These are phyloP conservation scores for Troides oblongomaculatus DNA, from an alignment of 2,888 invertebrate species.

Conservation along the genomic window DNA sequence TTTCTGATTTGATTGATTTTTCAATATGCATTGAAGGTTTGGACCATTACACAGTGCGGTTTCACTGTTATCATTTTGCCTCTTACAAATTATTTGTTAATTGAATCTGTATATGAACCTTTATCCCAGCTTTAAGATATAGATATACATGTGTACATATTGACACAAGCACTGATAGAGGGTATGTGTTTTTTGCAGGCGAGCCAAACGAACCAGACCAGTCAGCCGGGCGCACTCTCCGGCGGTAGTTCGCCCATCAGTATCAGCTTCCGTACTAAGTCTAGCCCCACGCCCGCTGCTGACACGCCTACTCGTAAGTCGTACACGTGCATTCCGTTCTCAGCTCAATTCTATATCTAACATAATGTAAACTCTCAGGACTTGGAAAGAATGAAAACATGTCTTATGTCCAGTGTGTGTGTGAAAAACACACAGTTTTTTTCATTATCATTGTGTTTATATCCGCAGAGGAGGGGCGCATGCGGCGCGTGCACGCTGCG, in stretches of 20 bases:
- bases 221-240: slow-evolving; percentile 36
- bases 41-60: background rate
- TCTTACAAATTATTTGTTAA: too few relatives aligned
- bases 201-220: background rate
- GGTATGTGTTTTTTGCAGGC: background rate
- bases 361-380: background rate
- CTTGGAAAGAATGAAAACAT: too few relatives aligned
- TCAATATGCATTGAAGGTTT: too few relatives aligned
- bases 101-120: too few relatives aligned
- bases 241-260: slow-evolving; percentile 60
- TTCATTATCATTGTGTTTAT: background rate
- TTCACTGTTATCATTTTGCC: too few relatives aligned
- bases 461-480: slow-evolving; percentile 37
- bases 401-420: too few relatives aligned
- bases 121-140: too few relatives aligned
- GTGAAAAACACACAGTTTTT: background rate
- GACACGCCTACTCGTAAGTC: slow-evolving; percentile 42
- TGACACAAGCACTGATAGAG: background rate
- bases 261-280: slow-evolving; percentile 61
- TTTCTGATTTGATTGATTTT: too few relatives aligned
- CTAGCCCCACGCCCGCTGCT: slow-evolving; percentile 43
- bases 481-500: slow-evolving; percentile 54
- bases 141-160: background rate
- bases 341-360: background rate
- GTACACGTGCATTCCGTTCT: background rate